These are phyloP conservation scores for Psittacula echo DNA, from an alignment of 2,797 vertebrate species.

Conservation along the genomic window DNA sequence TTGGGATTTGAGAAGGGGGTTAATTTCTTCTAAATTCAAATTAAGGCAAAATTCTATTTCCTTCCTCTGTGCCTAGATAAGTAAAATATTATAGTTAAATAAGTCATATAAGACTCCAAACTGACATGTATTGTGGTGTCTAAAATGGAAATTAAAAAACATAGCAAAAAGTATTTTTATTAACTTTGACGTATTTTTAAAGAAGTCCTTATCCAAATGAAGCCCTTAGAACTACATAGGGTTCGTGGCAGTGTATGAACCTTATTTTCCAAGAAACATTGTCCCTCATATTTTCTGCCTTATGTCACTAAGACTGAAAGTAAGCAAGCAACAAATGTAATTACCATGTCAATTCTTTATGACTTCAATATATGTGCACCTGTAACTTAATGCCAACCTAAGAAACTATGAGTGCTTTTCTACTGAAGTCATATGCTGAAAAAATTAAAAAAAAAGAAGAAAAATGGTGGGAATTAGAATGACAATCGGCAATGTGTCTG, in stretches of 20 bases:
- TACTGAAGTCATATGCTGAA: not conserved
- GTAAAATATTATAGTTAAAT: not conserved
- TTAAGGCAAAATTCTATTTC: not conserved
- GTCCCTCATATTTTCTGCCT: not conserved
- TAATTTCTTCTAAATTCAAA: conserved; percentile 1
- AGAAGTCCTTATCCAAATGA: not conserved
- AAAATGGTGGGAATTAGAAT: not conserved
- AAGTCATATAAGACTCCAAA: not conserved
- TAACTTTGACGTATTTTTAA: not conserved
- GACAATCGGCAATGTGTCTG: not conserved
- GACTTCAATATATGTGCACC: not conserved
- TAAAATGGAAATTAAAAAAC: not conserved
- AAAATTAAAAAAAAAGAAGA: too few relatives aligned
- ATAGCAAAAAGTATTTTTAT: not conserved
- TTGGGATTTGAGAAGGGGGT: not conserved
- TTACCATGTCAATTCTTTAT: not conserved
- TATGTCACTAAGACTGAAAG: not conserved
- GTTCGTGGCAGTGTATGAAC: not conserved
- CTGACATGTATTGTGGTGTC: not conserved
- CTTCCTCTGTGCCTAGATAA: not conserved
- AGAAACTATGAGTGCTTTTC: not conserved
- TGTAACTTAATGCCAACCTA: not conserved
- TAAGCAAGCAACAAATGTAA: not conserved
- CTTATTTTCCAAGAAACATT: not conserved
- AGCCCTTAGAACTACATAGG: not conserved